Percentiles rank a stretch among this genome's conserved stretches.
Evolutionary conservation across 1,140 invertebrate genomes (phyloP).

Genomic region (Anastrepha obliqua): DNA sequence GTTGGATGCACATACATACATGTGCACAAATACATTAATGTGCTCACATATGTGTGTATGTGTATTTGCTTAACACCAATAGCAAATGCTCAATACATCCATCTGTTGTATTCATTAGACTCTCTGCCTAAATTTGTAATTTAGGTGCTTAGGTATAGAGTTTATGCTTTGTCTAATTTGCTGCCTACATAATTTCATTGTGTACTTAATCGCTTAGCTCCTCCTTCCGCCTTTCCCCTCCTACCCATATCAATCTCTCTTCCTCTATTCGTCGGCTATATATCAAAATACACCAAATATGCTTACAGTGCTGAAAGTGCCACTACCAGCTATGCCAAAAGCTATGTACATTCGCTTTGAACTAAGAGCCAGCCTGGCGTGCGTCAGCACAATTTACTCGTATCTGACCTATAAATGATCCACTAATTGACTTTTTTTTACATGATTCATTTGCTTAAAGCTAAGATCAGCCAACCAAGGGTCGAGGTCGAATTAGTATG

Average conservation of each 20-base stretch:
- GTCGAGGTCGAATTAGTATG: conserved; percentile 26
- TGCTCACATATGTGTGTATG: background rate
- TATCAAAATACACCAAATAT: background rate
- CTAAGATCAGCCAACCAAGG: conserved; percentile 24
- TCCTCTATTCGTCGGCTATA: background rate
- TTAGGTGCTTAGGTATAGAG: background rate
- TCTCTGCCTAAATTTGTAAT: conserved; percentile 5
- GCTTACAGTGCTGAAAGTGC: background rate
- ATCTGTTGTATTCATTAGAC: conserved; percentile 38
- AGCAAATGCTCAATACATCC: background rate
- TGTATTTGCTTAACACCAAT: background rate
- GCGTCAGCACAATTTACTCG: background rate
- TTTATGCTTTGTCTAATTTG: conserved; percentile 35
- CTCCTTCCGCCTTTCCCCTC: background rate
- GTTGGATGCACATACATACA: background rate
- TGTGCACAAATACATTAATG: background rate
- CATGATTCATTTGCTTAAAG: background rate
- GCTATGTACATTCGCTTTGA: background rate
- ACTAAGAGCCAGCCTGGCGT: background rate
- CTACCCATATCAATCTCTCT: background rate
- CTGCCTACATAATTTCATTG: conserved; percentile 7
- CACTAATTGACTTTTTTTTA: conserved; percentile 39
- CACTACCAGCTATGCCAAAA: background rate
- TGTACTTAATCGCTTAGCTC: conserved; percentile 13
- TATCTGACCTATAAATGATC: conserved; percentile 46